A percentile compares a stretch with the other conserved stretches of the same genome.
Conservation (phyloP, 2,113 vertebrate species). For the Danionella cerebrum region DNA sequence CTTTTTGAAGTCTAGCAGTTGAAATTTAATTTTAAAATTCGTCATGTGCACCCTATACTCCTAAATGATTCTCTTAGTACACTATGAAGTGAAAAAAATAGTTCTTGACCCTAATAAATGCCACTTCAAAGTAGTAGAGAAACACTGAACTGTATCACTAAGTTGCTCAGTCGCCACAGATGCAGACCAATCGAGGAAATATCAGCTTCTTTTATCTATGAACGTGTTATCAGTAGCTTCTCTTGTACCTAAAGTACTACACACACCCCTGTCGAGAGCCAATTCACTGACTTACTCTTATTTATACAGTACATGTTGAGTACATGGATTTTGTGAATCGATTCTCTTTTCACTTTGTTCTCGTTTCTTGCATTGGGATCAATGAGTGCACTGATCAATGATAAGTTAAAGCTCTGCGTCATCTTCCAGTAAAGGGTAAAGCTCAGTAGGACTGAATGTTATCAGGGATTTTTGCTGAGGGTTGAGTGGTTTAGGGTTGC, state of each 20-base stretch:
- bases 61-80: no score
- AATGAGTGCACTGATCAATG: no score
- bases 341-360: background rate
- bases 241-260: background rate
- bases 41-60: no score
- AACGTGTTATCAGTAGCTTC: slow-evolving; percentile 2
- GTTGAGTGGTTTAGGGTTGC: slow-evolving; percentile 33
- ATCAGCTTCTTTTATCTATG: background rate
- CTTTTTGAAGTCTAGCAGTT: no score
- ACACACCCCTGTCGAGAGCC: background rate
- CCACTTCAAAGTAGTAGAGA: background rate
- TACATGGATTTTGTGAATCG: background rate
- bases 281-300: background rate
- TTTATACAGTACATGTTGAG: background rate
- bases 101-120: background rate
- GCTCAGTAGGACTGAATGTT: slow-evolving; percentile 39
- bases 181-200: background rate
- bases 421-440: slow-evolving; percentile 35
- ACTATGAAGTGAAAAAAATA: no score
- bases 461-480: slow-evolving; percentile 43
- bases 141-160: background rate
- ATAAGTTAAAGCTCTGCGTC: slow-evolving; percentile 26
- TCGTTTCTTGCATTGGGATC: background rate
- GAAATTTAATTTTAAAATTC: no score
- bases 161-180: background rate